A percentile compares a stretch with the other conserved stretches of the same genome.
Evolutionary conservation across 2,888 invertebrate species (phyloP).

Genomic region (Melipona beecheii): DNA sequence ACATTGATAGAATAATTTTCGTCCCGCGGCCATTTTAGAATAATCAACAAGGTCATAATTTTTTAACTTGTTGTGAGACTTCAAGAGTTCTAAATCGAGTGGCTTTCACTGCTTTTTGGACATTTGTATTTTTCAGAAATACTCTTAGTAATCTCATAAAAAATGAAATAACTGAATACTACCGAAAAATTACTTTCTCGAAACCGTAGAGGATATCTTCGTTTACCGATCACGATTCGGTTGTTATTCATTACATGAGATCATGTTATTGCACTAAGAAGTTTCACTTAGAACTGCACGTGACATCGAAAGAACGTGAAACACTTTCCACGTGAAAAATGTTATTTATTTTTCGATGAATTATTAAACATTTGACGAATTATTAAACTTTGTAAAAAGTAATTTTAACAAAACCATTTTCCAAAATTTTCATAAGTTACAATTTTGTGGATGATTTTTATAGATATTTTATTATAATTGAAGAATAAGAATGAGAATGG

Average conservation of each 20-base stretch:
- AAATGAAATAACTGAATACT: background rate
- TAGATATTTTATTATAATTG: background rate
- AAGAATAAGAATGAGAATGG: no score
- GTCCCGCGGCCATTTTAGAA: conserved; percentile 14
- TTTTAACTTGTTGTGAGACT: background rate
- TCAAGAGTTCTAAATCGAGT: background rate
- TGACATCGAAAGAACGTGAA: background rate
- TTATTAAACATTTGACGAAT: background rate
- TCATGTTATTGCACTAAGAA: background rate
- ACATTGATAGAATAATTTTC: conserved; percentile 34
- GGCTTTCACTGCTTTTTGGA: background rate
- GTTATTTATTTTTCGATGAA: background rate
- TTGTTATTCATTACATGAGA: conserved; percentile 6
- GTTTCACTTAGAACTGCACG: background rate
- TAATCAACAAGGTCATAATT: conserved; percentile 20
- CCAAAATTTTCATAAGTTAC: no score
- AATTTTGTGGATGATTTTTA: no score
- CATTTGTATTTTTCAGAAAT: background rate
- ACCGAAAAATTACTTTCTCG: conserved; percentile 6
- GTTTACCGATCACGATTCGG: background rate
- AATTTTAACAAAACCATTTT: no score
- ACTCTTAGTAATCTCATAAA: background rate
- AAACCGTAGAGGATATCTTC: background rate
- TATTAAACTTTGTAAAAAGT: no score
- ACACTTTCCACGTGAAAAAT: background rate